Conservation (phyloP, 1,140 invertebrate species). For the Phenacoccus solenopsis region DNA sequence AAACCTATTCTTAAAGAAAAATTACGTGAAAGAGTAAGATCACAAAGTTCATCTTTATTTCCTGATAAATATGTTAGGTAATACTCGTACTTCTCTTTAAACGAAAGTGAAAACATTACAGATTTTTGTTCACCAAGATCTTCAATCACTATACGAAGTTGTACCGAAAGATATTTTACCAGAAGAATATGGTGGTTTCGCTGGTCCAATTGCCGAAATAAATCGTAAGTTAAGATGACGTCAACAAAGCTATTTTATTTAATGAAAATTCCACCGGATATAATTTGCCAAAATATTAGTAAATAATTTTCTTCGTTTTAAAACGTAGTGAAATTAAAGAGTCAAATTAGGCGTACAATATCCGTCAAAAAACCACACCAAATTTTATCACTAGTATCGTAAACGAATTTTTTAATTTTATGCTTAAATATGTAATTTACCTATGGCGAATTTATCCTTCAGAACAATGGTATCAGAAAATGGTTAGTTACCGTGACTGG, state of each 20-base stretch:
- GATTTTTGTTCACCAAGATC: conserved; percentile 59
- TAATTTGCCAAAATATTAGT: conserved; percentile 9
- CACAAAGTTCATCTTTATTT: background rate
- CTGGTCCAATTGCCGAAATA: conserved; percentile 51
- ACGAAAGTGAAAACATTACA: too few relatives aligned
- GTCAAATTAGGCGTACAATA: too few relatives aligned
- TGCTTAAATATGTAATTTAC: background rate
- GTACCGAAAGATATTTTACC: conserved; percentile 65
- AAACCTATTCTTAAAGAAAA: conserved; percentile 77
- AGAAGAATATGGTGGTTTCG: conserved; percentile 61
- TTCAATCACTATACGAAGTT: conserved; percentile 59
- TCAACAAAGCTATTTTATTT: background rate
- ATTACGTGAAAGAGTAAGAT: conserved; percentile 51
- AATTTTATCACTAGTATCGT: background rate
- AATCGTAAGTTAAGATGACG: conserved; percentile 53
- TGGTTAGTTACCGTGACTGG: conserved; percentile 58
- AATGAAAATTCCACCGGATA: background rate
- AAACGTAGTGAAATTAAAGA: too few relatives aligned
- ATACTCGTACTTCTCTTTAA: background rate
- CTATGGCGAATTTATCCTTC: conserved; percentile 22
- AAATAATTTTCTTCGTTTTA: conserved; percentile 7
- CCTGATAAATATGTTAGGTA: background rate
- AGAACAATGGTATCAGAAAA: conserved; percentile 60
- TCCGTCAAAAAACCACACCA: too few relatives aligned
- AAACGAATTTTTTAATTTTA: background rate